Base-by-base conservation (phyloP, 2,888 invertebrate species). In the Drosophila sordidapex region DNA sequence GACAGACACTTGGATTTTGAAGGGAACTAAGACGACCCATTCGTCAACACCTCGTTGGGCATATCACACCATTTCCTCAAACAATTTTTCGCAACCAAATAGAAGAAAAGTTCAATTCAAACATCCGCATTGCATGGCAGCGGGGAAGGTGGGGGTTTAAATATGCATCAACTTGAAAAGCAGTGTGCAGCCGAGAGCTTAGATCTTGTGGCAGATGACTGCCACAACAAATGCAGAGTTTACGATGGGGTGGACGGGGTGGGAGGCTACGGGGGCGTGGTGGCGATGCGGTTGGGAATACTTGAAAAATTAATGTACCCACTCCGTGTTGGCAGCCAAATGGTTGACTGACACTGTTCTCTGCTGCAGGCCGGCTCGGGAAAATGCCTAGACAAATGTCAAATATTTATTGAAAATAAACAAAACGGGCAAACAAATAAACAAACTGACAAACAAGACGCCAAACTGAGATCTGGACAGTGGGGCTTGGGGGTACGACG, bases 391-490 rank as follows among this genome's bases (percentile, higher is more conserved):
- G 88, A 89, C 88, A 89, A 90, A 88, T 88, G 88, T 90, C 88
- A 88, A 88, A 88, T 88, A 88, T 88, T 88, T 88, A 88, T 88
- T 88, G 85, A 90, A 87, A 82, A 85, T 76, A 89, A 90, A 90
- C 87, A 90, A 71, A 74, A 58, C 63, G 49, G 53, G 62, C 78
- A 82, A 89, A 84, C 87, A 87, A 81, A 79, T 71, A 85, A 83
- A 87, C 82, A 88, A 86, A 76, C 90, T 77, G 82, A 87, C 89
- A 85, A 85, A 89, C 85, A 85, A 82, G 89, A 72, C 70, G 69
- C 61, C 70, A 64, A 76, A 70, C 70, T 67, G 67, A 52, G 66
- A 49, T 25, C 51, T 38, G 48, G 57, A 56, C 65, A 27, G 54
- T 7, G 6, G 5, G 54, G n/a, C 0, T 13, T 3, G 18, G 36